phyloP scores from a whole-genome alignment of 2,888 invertebrate species.

The Calephelis perditalis region DNA sequence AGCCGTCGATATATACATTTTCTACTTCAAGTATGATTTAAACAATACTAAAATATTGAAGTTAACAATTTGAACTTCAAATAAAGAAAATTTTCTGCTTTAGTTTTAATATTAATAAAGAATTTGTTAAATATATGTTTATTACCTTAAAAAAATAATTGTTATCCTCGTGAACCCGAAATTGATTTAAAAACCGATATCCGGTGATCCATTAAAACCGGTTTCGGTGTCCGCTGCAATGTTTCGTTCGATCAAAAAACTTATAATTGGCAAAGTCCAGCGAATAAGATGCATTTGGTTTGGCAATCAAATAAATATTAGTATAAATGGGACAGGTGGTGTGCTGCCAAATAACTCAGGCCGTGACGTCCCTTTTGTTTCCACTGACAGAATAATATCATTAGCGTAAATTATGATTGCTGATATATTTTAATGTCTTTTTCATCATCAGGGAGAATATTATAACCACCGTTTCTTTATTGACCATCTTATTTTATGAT shows the following conservation, averaged over 20 bases:
- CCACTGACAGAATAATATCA: conserved; percentile 33
- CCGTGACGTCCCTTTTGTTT: conserved; percentile 35
- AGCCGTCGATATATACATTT: no score
- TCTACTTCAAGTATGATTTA: no score
- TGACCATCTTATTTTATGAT: conserved; percentile 16
- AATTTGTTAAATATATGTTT: conserved; percentile 5
- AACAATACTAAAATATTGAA: no score
- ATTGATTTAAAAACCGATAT: no score
- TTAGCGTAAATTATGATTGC: conserved; percentile 34
- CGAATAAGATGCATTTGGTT: conserved; percentile 39
- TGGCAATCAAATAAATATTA: conserved; percentile 76
- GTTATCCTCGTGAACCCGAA: no score
- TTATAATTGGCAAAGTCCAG: conserved; percentile 36
- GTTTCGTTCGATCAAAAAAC: not conserved
- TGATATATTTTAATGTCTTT: conserved; percentile 21
- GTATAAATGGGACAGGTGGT: conserved; percentile 56
- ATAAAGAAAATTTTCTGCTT: no score
- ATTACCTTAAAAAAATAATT: no score
- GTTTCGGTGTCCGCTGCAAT: no score
- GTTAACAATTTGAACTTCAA: no score
- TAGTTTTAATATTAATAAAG: not conserved
- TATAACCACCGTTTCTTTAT: conserved; percentile 16
- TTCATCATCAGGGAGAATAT: not conserved
- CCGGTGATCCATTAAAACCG: no score
- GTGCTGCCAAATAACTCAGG: conserved; percentile 46